Evolutionary conservation across 2,797 vertebrate genomes (phyloP), one percentile per base, ranked within the genome.

Genomic region (Bradypus variegatus): DNA sequence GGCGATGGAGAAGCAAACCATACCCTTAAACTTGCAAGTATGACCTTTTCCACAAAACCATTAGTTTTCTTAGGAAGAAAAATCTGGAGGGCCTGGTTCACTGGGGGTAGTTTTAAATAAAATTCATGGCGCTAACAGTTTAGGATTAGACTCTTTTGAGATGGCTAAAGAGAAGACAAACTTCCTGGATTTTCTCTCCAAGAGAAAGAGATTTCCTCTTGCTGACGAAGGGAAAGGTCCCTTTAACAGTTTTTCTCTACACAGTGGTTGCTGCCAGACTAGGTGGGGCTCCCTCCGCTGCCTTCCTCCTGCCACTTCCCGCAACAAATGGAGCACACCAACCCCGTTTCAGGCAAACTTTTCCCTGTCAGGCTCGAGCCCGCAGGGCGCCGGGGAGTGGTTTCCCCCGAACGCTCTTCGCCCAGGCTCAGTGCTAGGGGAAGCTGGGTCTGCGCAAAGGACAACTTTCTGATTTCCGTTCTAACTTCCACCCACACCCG

Each of bases 201-300:
- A 89, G 77, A 93, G 67, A 92, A 58, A 94, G 86, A 86, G 91
- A 86, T 95, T 96, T 95, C 95, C 95, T 95, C 94, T 82, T 85
- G 92, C 94, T 89, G 94, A 90, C 89, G 94, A 89, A 86, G 79
- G 94, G 84, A 93, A 95, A 95, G 96, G 96, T 94, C 96, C 95
- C 95, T 95, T 95, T 94, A 95, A 95, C 93, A 93, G 89, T 81
- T 93, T 87, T 76, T 84, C 92, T 48, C 93, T 50, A 8, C 83
- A 48, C 50, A 13, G 94, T 8, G 86, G 86, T 3, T 9, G 92
- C 94, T 60, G 95, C 96, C 96, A 95, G 97, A 97, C 96, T 96
- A 97, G 97, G 97, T 97, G 97, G 97, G 96, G 97, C 97, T 94
- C 87, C 79, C 92, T 78, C 92, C 45, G 75, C 89, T 29, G 93